Conservation (phyloP, 2,888 invertebrate genomes). For the Tholera decimalis region DNA sequence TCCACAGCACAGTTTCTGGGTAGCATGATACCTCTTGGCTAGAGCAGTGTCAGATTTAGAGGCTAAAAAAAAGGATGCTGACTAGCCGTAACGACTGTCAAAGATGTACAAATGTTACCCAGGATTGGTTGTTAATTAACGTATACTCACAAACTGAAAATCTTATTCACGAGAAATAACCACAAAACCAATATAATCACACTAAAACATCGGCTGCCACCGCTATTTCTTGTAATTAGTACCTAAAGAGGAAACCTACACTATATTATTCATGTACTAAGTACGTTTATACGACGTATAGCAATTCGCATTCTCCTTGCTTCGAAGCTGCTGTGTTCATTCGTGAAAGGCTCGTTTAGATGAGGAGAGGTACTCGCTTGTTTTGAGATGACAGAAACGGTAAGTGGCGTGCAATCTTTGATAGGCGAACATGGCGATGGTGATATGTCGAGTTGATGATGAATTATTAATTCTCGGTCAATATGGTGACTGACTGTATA, state of each 20-base stretch:
- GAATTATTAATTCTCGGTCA: no score
- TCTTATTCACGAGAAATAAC: background rate
- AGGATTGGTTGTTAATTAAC: no score
- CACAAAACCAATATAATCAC: background rate
- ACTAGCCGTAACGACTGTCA: no score
- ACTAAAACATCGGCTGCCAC: background rate
- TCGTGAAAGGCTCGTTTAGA: constrained; percentile 27
- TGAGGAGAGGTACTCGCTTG: background rate
- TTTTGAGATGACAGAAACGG: no score
- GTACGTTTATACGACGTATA: background rate
- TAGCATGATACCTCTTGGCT: no score
- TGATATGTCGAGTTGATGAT: no score
- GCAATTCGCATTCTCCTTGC: constrained; percentile 20
- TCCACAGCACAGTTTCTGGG: no score
- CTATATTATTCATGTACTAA: constrained; percentile 1
- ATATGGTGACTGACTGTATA: no score
- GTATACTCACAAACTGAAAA: background rate
- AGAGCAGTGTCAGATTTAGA: no score
- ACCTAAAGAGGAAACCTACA: constrained; percentile 8
- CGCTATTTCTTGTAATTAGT: constrained; percentile 11
- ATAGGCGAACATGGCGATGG: no score
- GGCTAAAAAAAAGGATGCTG: no score
- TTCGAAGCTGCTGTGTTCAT: background rate
- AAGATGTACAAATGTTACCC: no score
- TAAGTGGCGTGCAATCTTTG: background rate